These are phyloP conservation scores for Pachyseris speciosa DNA, from an alignment of 64 coral and sea anemone genomes.

Conservation along the genomic window DNA sequence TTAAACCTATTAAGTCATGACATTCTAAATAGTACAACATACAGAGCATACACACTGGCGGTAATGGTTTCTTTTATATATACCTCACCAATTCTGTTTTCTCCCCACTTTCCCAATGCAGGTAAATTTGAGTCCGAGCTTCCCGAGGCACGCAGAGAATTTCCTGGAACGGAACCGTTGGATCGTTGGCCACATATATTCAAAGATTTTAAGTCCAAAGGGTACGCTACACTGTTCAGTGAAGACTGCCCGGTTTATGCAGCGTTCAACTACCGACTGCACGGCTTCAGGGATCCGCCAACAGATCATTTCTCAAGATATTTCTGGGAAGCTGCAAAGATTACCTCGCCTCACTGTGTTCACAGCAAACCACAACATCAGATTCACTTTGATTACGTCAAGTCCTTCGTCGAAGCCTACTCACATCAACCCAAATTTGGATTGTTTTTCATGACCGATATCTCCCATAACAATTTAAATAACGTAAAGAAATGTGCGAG, in stretches of 20 bases:
- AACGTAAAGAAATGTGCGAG: constrained; percentile 34
- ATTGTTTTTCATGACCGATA: constrained; percentile 78
- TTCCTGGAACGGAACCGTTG: not conserved
- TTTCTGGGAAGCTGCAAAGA: constrained; percentile 84
- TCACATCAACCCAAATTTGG: constrained; percentile 80
- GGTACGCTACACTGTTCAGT: constrained; percentile 90
- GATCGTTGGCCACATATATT: constrained; percentile 75
- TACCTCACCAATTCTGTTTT: too few species aligned
- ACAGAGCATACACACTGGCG: too few species aligned
- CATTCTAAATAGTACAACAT: too few species aligned
- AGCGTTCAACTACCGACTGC: constrained; percentile 89
- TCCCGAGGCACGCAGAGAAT: not conserved
- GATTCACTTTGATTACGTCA: constrained; percentile 92
- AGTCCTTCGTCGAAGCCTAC: constrained; percentile 88
- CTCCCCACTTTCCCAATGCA: not conserved
- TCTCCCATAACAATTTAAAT: constrained; percentile 82
- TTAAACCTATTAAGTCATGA: too few species aligned
- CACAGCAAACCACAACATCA: constrained; percentile 77
- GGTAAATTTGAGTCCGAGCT: constrained; percentile 56
- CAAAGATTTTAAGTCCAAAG: constrained; percentile 61
- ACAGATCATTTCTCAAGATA: constrained; percentile 91
- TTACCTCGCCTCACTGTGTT: constrained; percentile 72
- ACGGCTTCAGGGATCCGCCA: constrained; percentile 87
- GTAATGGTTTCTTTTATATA: too few species aligned
- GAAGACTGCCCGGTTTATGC: constrained; percentile 75